These are phyloP conservation scores for Eublepharis macularius DNA, from an alignment of 2,113 vertebrate genomes.

Conservation along the genomic window DNA sequence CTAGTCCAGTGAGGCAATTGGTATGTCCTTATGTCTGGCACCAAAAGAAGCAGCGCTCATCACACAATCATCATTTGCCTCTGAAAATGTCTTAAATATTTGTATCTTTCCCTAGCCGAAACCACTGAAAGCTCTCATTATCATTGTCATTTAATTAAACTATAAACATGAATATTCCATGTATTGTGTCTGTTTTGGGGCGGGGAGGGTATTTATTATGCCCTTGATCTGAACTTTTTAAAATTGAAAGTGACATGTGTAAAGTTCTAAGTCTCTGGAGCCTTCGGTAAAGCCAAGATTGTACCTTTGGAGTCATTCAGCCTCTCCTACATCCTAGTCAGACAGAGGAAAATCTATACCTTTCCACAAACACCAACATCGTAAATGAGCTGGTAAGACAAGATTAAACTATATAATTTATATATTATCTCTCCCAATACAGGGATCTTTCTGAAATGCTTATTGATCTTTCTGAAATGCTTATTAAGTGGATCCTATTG, in stretches of 20 bases:
- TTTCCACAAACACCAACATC: neutral
- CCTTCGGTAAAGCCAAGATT: neutral
- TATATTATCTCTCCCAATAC: slow-evolving; percentile 37
- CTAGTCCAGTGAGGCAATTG: neutral
- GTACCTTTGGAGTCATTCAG: neutral
- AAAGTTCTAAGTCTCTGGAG: neutral
- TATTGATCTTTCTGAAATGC: slow-evolving; percentile 24
- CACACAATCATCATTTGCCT: neutral
- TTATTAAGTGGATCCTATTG: slow-evolving; percentile 22
- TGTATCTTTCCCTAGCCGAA: neutral
- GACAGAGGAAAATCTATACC: slow-evolving; percentile 3
- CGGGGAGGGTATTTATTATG: slow-evolving; percentile 3
- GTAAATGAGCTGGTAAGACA: neutral
- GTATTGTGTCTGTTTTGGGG: neutral
- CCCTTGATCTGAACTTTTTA: neutral
- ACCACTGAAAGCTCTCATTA: neutral
- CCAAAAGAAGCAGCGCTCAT: neutral
- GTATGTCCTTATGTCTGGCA: neutral
- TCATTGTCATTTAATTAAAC: slow-evolving; percentile 9
- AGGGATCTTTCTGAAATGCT: slow-evolving; percentile 26
- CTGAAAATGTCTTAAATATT: neutral
- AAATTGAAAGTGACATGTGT: neutral
- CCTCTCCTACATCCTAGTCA: neutral
- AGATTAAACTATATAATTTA: slow-evolving; percentile 22
- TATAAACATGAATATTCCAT: neutral